Base-by-base conservation (phyloP, 2,797 vertebrate genomes). In the Schizopygopsis pylzovi region DNA sequence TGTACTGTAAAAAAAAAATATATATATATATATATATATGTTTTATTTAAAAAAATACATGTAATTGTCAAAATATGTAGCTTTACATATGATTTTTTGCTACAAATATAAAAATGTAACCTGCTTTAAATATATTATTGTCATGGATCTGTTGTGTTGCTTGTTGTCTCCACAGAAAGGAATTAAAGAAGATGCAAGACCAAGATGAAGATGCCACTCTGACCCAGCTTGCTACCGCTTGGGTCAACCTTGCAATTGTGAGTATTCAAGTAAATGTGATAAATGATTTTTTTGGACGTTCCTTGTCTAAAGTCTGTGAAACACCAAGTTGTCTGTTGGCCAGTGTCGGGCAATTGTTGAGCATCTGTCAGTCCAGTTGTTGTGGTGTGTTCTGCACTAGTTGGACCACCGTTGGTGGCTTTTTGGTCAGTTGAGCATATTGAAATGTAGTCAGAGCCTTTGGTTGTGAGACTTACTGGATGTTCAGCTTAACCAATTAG, bases 121-220 rank as follows among this genome's bases (percentile, higher is more conserved):
- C 39, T 75, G 45, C 28, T 45, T 49, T 78, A 4, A 25, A 25
- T 52, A 1, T 15, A 22, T 56, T 41, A 9, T 41, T 18, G 70
- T 37, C 20, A 9, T 41, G 22, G 41, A 25, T 75, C 5, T 86
- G 25, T 25, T 47, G 22, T 75, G 20, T 70, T 75, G 16, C 18
- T 71, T 47, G 1, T 16, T 33, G 25, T 25, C 22, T 47, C 52
- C 20, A 67, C 91, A 99, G 98, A 87, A 99, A 99, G 90, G 98
- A 99, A 85, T 94, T 99, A 84, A 99, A 99, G 92, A 98, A 97
- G 88, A 99, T 99, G 98, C 98, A 98, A 90, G 98, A 99, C 83
- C 96, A 97, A 86, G 98, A 99, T 0, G 98, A 99, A 88, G 98
- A 99, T 0, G 96, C 97, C 0, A 99, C 98, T 0, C 94, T 99